phyloP scores from a whole-genome alignment of 2,113 vertebrate genomes.

The Morone saxatilis region DNA sequence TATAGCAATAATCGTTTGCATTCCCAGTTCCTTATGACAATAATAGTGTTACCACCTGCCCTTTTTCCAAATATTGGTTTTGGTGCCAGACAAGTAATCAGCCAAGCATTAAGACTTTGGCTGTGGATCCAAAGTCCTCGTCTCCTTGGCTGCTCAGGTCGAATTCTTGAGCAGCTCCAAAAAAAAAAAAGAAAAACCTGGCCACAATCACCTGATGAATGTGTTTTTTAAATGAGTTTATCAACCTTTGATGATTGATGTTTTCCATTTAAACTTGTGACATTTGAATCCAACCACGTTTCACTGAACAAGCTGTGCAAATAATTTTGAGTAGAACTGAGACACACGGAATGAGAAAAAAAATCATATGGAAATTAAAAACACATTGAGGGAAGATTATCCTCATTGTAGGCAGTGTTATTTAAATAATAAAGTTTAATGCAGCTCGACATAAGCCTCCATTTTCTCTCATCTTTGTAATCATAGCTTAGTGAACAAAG shows the following conservation, averaged over 20 bases:
- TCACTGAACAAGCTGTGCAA: slow-evolving; percentile 48
- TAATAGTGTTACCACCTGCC: slow-evolving; percentile 46
- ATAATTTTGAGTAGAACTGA: slow-evolving; percentile 37
- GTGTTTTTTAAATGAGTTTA: slow-evolving; percentile 48
- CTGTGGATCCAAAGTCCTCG: slow-evolving; percentile 39
- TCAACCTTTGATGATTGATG: slow-evolving; percentile 48
- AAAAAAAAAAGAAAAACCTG: background rate
- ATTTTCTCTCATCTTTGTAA: slow-evolving; percentile 74
- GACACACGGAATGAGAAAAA: slow-evolving; percentile 26
- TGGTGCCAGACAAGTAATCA: slow-evolving; percentile 59
- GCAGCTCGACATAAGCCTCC: slow-evolving; percentile 48
- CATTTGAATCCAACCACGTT: slow-evolving; percentile 41
- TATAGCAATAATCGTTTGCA: slow-evolving; percentile 46
- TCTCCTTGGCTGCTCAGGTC: slow-evolving; percentile 50
- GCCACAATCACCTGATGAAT: slow-evolving; percentile 55
- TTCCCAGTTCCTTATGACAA: slow-evolving; percentile 53
- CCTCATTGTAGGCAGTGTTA: slow-evolving; percentile 59
- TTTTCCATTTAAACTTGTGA: slow-evolving; percentile 54
- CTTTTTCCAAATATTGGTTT: slow-evolving; percentile 59
- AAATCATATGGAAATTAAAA: slow-evolving; percentile 59
- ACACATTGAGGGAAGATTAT: slow-evolving; percentile 68
- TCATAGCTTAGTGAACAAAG: slow-evolving; percentile 66
- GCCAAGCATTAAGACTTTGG: slow-evolving; percentile 44
- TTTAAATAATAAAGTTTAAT: slow-evolving; percentile 74
- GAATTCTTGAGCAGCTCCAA: slow-evolving; percentile 37